phyloP scores from a whole-genome alignment of 2,888 invertebrate species.

The Noctua comes region DNA sequence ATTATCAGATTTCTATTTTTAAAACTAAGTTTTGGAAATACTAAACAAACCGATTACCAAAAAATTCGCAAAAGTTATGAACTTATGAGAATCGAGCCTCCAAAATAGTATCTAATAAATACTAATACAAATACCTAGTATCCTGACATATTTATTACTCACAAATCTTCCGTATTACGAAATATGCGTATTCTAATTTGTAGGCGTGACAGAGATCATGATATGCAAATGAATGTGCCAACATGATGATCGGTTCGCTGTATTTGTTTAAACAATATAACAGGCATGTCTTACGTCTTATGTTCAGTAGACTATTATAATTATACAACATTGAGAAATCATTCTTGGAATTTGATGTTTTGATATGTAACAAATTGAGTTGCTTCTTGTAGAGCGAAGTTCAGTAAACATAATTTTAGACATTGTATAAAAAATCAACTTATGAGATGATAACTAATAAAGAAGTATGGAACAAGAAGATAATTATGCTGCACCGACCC shows the following conservation, averaged over 20 bases:
- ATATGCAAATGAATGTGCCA: constrained; percentile 39
- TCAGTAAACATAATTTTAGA: too few species aligned
- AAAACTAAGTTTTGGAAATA: not conserved
- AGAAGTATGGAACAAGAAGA: not conserved
- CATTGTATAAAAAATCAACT: too few species aligned
- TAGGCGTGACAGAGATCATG: constrained; percentile 44
- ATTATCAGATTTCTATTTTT: not conserved
- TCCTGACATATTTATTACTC: constrained; percentile 6
- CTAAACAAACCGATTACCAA: not conserved
- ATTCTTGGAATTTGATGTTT: constrained; percentile 5
- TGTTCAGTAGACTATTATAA: constrained; percentile 8
- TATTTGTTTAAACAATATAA: constrained; percentile 58
- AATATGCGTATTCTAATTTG: constrained; percentile 40
- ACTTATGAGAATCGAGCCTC: not conserved
- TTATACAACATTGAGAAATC: constrained; percentile 30
- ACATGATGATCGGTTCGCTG: constrained; percentile 38
- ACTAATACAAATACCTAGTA: constrained; percentile 4
- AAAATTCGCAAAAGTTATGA: not conserved
- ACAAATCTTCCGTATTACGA: constrained; percentile 33
- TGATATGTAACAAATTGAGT: not conserved
- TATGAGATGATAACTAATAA: not conserved
- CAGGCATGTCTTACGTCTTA: constrained; percentile 19
- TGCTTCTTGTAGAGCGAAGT: too few species aligned
- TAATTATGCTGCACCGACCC: not conserved
- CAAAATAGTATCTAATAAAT: not conserved